Percentiles rank a stretch among this genome's conserved stretches.
Conservation (phyloP, 2,797 vertebrate genomes). For the Garrulus glandarius region DNA sequence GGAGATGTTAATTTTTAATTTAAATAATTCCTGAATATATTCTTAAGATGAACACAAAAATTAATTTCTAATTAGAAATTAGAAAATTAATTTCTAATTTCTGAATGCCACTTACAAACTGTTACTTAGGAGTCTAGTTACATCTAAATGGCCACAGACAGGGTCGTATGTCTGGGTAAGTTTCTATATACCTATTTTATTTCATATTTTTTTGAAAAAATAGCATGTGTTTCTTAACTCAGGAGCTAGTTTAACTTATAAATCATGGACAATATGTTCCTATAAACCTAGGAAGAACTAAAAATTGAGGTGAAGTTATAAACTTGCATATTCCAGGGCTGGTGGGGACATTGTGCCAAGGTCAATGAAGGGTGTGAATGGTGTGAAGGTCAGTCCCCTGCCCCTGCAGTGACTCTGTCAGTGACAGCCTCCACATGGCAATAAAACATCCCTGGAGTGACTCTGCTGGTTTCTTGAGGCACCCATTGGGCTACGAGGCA, state of each 20-base stretch:
- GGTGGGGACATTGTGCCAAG: background rate
- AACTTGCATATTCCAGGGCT: background rate
- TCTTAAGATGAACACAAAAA: background rate
- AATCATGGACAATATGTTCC: background rate
- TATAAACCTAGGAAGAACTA: background rate
- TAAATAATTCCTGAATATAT: background rate
- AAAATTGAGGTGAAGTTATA: background rate
- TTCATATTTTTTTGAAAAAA: background rate
- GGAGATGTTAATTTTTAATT: conserved; percentile 14
- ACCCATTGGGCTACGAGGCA: background rate
- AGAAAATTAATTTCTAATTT: conserved; percentile 1
- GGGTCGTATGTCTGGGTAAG: background rate
- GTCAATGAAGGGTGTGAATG: background rate
- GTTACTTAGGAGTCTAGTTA: background rate
- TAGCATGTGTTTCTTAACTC: background rate
- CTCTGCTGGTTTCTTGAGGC: background rate
- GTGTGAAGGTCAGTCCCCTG: background rate
- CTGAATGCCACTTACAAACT: background rate
- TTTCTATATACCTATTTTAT: background rate
- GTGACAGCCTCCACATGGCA: background rate
- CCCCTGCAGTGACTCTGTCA: background rate
- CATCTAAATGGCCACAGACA: background rate
- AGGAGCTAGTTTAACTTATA: background rate
- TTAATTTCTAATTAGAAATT: background rate
- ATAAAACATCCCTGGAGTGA: background rate